Evolutionary conservation across 2,113 vertebrate genomes (phyloP).

Genomic region (Cynoglossus semilaevis): DNA sequence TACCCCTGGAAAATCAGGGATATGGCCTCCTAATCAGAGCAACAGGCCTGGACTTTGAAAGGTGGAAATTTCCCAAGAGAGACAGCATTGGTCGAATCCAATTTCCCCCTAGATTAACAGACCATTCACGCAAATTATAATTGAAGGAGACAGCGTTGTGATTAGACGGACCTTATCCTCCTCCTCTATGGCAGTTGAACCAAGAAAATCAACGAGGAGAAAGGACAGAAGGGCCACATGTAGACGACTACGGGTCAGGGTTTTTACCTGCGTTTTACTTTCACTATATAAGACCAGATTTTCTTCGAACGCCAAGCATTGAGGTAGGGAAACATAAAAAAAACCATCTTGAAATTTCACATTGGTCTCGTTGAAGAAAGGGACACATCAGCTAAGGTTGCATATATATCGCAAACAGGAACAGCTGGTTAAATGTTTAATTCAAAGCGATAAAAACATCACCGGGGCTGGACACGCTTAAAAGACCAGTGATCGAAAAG

Average conservation of each 20-base stretch:
- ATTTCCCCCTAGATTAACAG: slow-evolving; percentile 64
- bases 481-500: not conserved
- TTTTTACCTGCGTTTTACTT: not conserved
- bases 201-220: slow-evolving; percentile 46
- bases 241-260: not conserved
- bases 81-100: slow-evolving; percentile 55
- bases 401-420: too few relatives aligned
- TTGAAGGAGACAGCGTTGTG: slow-evolving; percentile 60
- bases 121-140: slow-evolving; percentile 61
- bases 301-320: not conserved
- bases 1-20: slow-evolving; percentile 9
- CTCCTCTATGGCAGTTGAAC: slow-evolving; percentile 25
- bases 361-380: too few relatives aligned
- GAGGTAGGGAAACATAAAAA: too few relatives aligned
- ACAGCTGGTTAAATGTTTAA: too few relatives aligned
- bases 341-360: too few relatives aligned
- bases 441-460: too few relatives aligned
- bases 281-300: not conserved
- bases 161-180: slow-evolving; percentile 56
- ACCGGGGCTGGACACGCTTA: too few relatives aligned
- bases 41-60: slow-evolving; percentile 37
- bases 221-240: slow-evolving; percentile 14
- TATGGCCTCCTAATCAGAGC: slow-evolving; percentile 39
- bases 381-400: too few relatives aligned
- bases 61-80: slow-evolving; percentile 60